These are phyloP conservation scores for Kryptopterus vitreolus DNA, from an alignment of 2,797 vertebrate genomes.

Conservation along the genomic window DNA sequence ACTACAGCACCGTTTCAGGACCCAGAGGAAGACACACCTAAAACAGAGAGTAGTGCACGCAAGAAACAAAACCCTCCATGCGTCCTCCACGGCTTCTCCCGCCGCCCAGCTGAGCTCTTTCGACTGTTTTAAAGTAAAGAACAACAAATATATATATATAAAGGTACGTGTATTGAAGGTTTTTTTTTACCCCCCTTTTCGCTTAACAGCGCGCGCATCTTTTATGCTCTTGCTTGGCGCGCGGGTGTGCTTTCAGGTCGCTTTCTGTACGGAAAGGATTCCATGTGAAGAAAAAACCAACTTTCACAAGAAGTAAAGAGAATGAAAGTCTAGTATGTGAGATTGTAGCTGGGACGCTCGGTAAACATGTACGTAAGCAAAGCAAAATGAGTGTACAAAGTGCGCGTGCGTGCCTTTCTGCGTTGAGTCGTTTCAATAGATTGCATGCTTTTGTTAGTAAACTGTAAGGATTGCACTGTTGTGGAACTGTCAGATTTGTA, in stretches of 20 bases:
- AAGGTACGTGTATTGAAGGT: conserved; percentile 66
- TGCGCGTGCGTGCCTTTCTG: neutral
- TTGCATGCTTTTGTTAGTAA: conserved; percentile 9
- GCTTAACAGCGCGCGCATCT: conserved; percentile 13
- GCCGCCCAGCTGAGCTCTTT: conserved; percentile 26
- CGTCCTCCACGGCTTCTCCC: neutral
- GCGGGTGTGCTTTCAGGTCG: neutral
- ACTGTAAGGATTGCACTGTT: neutral
- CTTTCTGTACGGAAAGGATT: neutral
- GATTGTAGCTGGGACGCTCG: neutral
- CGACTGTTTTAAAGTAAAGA: conserved; percentile 58
- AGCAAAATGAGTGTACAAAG: neutral
- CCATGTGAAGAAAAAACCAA: neutral
- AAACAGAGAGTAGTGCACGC: conserved; percentile 58
- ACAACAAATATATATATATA: conserved; percentile 38
- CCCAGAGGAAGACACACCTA: conserved; percentile 68
- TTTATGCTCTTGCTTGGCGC: conserved; percentile 40
- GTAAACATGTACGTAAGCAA: too few relatives aligned
- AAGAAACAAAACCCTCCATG: conserved; percentile 55
- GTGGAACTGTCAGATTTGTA: neutral
- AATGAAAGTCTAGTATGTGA: neutral
- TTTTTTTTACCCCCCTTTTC: neutral
- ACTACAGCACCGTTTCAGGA: conserved; percentile 59
- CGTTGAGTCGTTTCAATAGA: neutral
- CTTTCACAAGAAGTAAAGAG: neutral